Base-by-base conservation (phyloP, 2,888 invertebrate species). In the Bembecia ichneumoniformis region DNA sequence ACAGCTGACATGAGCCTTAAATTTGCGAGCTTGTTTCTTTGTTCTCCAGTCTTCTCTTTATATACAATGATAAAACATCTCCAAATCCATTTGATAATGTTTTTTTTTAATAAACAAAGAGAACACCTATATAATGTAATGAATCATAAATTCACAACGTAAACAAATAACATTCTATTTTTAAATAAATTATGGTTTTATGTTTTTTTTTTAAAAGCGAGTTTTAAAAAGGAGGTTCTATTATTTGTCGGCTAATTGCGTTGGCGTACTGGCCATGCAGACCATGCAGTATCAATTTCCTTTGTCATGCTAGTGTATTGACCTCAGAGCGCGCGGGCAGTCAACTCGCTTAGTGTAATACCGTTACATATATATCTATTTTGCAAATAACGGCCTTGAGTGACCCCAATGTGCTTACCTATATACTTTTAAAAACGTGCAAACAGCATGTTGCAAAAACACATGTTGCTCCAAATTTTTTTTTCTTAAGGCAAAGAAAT, bases 1-100 rank as follows among this genome's bases (percentile, higher is more conserved):
- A 90, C 90, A 90, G 90, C 90, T 90, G 90, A 89, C 87, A 28
- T 9, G 28, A 2, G 77, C 77, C 66, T 63, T 16, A 5, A 3
- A 44, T 16, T 61, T 51, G 53, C 52, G 46, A 49, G 49, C 54
- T 47, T 62, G 64, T 64, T 82, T 77, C 87, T 81, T 82, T 81
- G 81, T 80, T 74, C 74, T 63, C 49, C 36, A 40, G 3, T 11
- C 44, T 45, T 52, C 54, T 49, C n/a, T 17, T 47, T n/a, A 9
- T 35, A 35, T 13, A 13, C 40, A 40, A 40, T 28, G 5, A 28
- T 40, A 40, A 13, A 40, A 40, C n/a, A 2, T 40, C 3, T 40
- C 0, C 40, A 40, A 40, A 13, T 13, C 1, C 1, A 9, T 40
- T 40, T 4, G 4, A 40, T 40, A n/a, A n/a, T 40, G 5, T 10